A percentile compares a stretch with the other conserved stretches of the same genome.
Evolutionary conservation across 2,113 vertebrate species (phyloP).

Genomic region (Calidris pygmaea): DNA sequence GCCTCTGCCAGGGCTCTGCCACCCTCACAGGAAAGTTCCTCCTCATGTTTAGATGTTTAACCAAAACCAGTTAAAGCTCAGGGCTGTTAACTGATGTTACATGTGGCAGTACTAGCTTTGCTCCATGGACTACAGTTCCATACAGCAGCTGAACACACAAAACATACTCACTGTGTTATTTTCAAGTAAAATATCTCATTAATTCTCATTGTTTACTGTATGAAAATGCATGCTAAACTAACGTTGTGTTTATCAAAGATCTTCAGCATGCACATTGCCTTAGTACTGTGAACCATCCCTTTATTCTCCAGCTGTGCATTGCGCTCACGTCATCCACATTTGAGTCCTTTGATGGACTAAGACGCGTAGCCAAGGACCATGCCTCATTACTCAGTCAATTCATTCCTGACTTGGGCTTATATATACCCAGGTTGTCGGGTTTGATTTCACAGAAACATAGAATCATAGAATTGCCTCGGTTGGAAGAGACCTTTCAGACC

Average conservation of each 20-base stretch:
- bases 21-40: no score
- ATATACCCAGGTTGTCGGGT: not conserved
- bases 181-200: not conserved
- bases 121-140: not conserved
- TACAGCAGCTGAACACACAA: not conserved
- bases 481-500: no score
- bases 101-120: not conserved
- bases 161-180: not conserved
- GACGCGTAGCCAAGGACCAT: no score
- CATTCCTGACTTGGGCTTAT: not conserved
- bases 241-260: not conserved
- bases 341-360: not conserved
- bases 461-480: no score
- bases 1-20: no score
- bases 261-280: not conserved
- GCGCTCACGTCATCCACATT: not conserved
- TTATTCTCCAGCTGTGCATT: not conserved
- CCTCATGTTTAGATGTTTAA: no score
- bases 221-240: not conserved
- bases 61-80: not conserved
- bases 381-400: not conserved
- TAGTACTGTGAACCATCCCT: not conserved
- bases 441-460: not conserved
- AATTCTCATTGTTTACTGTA: not conserved
- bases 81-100: not conserved